Evolutionary conservation across 2,113 vertebrate species (phyloP).

Genomic region (Oncorhynchus keta): DNA sequence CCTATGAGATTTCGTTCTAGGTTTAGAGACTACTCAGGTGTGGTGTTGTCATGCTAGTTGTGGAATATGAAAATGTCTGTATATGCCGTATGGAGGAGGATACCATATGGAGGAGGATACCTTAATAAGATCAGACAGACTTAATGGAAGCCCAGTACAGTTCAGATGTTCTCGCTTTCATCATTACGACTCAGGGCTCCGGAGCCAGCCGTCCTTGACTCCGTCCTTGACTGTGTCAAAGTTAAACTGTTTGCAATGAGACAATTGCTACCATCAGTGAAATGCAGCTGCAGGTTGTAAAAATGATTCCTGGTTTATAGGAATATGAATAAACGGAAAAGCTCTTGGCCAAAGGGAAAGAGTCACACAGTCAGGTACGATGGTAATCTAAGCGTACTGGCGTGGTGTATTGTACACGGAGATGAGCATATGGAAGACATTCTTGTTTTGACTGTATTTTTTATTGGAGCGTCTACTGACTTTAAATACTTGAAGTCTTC

Average conservation of each 20-base stretch:
- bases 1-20: not conserved
- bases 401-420: constrained; percentile 1
- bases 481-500: constrained; percentile 23
- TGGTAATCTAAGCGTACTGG: constrained; percentile 17
- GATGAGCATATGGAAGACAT: constrained; percentile 18
- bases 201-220: constrained; percentile 31
- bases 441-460: constrained; percentile 35
- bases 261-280: constrained; percentile 51
- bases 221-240: constrained; percentile 62
- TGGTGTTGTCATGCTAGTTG: constrained; percentile 8
- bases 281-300: constrained; percentile 44
- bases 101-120: constrained; percentile 36
- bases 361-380: constrained; percentile 18
- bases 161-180: constrained; percentile 53
- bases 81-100: constrained; percentile 40
- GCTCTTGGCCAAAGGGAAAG: not conserved
- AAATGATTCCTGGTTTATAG: constrained; percentile 37
- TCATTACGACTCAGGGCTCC: constrained; percentile 46
- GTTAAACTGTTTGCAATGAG: constrained; percentile 53
- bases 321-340: constrained; percentile 41
- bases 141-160: constrained; percentile 50
- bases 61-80: constrained; percentile 19
- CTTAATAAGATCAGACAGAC: constrained; percentile 49
- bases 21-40: not conserved
- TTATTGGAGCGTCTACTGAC: constrained; percentile 33